Evolutionary conservation across 2,888 invertebrate species (phyloP).

Genomic region (Allygus modestus): DNA sequence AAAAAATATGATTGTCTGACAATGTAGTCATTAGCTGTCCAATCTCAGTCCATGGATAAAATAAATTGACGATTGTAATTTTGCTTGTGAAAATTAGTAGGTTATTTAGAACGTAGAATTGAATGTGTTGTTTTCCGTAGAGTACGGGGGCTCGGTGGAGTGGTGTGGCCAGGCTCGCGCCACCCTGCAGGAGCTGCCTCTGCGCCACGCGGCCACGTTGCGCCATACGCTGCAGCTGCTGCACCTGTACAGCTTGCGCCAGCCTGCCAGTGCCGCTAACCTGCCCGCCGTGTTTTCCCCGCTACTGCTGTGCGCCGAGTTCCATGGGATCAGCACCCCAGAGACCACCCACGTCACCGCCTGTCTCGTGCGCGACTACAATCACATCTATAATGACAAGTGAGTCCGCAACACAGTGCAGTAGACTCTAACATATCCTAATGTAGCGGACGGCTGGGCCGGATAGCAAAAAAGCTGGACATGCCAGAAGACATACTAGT

Average conservation of each 20-base stretch:
- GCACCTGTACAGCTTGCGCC: conserved; percentile 72
- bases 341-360: conserved; percentile 66
- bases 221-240: conserved; percentile 74
- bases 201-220: conserved; percentile 73
- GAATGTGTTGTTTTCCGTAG: conserved; percentile 61
- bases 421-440: too few relatives aligned
- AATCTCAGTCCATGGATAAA: too few relatives aligned
- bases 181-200: conserved; percentile 71
- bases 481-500: too few relatives aligned
- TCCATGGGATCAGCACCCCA: conserved; percentile 65
- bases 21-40: too few relatives aligned
- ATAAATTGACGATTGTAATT: too few relatives aligned
- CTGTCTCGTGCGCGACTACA: conserved; percentile 68
- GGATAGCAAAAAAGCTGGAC: too few relatives aligned
- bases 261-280: conserved; percentile 69
- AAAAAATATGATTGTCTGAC: too few relatives aligned
- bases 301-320: conserved; percentile 66
- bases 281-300: conserved; percentile 69
- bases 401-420: too few relatives aligned
- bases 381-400: conserved; percentile 68
- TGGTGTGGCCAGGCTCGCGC: conserved; percentile 67
- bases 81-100: too few relatives aligned
- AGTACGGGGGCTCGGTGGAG: conserved; percentile 68
- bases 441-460: too few relatives aligned
- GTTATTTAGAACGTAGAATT: too few relatives aligned